These are phyloP conservation scores for Zygogramma bicolorata DNA, from an alignment of 2,888 invertebrate species.

Conservation along the genomic window DNA sequence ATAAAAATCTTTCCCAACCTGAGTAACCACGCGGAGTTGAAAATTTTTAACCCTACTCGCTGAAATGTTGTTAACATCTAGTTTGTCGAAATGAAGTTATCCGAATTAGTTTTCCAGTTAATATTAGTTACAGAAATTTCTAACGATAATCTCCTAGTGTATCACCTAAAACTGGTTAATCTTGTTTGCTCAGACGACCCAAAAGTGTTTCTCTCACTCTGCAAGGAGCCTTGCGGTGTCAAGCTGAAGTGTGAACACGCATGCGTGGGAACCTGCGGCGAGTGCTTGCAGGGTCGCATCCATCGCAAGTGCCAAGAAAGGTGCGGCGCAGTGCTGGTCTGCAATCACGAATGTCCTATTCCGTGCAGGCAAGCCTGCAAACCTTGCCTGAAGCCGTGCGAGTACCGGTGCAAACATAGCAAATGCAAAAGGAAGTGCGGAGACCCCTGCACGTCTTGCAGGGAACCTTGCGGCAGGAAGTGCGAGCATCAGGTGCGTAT, in stretches of 20 bases:
- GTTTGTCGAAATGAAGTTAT: no score
- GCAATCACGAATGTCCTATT: conserved; percentile 73
- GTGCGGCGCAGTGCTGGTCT: conserved; percentile 72
- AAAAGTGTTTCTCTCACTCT: conserved; percentile 55
- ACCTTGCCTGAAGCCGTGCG: conserved; percentile 69
- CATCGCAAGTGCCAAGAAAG: conserved; percentile 71
- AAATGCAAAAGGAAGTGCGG: conserved; percentile 67
- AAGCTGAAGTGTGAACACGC: conserved; percentile 68
- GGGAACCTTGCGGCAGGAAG: conserved; percentile 54
- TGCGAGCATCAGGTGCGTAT: conserved; percentile 57
- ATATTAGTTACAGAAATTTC: no score
- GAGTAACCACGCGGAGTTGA: no score
- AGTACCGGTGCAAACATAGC: conserved; percentile 70
- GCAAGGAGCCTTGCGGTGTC: conserved; percentile 66
- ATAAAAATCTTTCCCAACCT: no score
- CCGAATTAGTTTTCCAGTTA: no score
- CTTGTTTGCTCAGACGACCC: background rate
- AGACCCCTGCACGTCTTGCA: conserved; percentile 63
- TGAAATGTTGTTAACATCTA: no score
- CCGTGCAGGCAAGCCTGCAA: conserved; percentile 72
- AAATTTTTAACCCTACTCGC: background rate
- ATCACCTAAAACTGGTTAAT: background rate
- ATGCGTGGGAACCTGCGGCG: conserved; percentile 70
- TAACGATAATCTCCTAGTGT: no score
- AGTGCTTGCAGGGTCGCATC: conserved; percentile 72